These are phyloP conservation scores for Carlito syrichta DNA, from an alignment of 2,113 vertebrate genomes.

Conservation along the genomic window DNA sequence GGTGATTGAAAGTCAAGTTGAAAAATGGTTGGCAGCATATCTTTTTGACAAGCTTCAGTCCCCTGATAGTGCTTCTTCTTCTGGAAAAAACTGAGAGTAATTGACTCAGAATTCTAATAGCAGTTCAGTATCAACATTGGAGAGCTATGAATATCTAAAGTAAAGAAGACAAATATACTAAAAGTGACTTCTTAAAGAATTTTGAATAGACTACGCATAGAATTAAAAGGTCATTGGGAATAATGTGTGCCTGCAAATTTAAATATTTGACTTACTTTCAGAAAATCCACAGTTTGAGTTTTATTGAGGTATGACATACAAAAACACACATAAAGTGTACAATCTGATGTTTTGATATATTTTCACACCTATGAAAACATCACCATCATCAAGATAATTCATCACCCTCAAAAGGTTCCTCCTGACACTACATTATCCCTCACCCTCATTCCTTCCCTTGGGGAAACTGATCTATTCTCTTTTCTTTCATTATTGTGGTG, in stretches of 20 bases:
- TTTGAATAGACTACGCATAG: not conserved
- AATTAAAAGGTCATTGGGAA: not conserved
- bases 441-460: not conserved
- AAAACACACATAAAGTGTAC: not conserved
- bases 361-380: not conserved
- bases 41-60: not conserved
- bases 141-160: not conserved
- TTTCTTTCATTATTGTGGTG: not conserved
- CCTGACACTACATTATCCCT: not conserved
- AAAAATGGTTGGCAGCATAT: not conserved
- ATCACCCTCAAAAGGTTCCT: not conserved
- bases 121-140: not conserved
- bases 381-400: not conserved
- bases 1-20: not conserved
- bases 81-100: not conserved
- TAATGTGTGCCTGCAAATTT: not conserved
- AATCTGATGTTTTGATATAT: not conserved
- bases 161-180: not conserved
- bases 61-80: not conserved
- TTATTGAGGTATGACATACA: not conserved
- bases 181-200: not conserved
- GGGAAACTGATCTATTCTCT: not conserved
- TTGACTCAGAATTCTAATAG: not conserved
- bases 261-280: not conserved
- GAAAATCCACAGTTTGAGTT: not conserved